A percentile compares a stretch with the other conserved stretches of the same genome.
phyloP scores from a whole-genome alignment of 2,113 vertebrate genomes.

The Bufo bufo region DNA sequence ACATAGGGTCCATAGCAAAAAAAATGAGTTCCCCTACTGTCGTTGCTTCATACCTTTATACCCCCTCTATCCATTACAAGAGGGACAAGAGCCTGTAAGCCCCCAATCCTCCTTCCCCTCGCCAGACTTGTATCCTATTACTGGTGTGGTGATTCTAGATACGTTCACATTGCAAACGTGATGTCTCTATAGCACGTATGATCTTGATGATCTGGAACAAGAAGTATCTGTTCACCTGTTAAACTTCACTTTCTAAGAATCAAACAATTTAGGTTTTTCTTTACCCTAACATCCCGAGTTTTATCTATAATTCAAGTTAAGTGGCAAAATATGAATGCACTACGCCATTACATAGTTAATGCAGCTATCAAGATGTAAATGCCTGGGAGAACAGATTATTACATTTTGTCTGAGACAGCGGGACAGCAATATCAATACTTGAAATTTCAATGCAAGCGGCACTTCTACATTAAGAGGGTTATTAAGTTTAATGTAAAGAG shows the following conservation, averaged over 20 bases:
- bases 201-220: neutral
- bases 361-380: conserved; percentile 9
- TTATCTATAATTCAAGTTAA: conserved; percentile 38
- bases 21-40: no score
- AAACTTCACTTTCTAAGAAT: neutral
- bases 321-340: conserved; percentile 14
- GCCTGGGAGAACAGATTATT: conserved; percentile 46
- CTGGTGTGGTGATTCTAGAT: no score
- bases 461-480: conserved; percentile 43
- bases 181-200: no score
- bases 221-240: neutral
- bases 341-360: conserved; percentile 36
- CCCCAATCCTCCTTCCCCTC: no score
- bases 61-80: no score
- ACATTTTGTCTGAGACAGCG: conserved; percentile 41
- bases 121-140: no score
- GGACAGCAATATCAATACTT: conserved; percentile 47
- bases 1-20: no score
- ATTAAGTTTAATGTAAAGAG: conserved; percentile 51
- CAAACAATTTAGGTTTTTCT: neutral
- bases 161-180: no score
- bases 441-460: conserved; percentile 40
- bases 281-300: neutral
- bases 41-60: no score
- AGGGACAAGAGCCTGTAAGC: no score